Conservation (phyloP, 2,113 vertebrate genomes). For the Synchiropus splendidus region DNA sequence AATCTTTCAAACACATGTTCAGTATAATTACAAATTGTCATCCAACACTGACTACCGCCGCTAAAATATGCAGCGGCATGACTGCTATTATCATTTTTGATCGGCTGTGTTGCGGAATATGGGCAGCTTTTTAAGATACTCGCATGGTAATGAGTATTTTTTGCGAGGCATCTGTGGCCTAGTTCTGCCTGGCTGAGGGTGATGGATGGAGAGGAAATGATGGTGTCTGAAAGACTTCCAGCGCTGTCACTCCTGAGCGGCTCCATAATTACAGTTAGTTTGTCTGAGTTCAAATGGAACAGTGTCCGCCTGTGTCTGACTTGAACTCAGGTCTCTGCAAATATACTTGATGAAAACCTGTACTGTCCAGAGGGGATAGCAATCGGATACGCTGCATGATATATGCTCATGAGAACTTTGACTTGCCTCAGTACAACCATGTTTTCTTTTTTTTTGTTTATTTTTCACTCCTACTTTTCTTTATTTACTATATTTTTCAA, state of each 20-base stretch:
- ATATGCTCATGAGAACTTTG: too few species aligned
- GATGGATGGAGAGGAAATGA: conserved; percentile 67
- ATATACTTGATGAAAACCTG: too few species aligned
- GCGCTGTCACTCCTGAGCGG: conserved; percentile 50
- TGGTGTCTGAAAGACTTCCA: conserved; percentile 58
- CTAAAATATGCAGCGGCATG: conserved; percentile 61
- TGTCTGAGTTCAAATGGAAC: conserved; percentile 37
- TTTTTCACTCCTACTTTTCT: too few species aligned
- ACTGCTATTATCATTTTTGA: conserved; percentile 67
- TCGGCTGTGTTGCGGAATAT: conserved; percentile 63
- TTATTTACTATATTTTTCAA: too few species aligned
- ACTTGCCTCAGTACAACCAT: too few species aligned
- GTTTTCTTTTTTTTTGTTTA: too few species aligned
- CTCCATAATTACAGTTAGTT: conserved; percentile 57
- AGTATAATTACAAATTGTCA: neutral
- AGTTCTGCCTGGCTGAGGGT: conserved; percentile 55
- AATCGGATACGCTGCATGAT: too few species aligned
- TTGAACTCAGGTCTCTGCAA: too few species aligned
- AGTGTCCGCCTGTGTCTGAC: conserved; percentile 8
- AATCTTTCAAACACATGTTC: conserved; percentile 21
- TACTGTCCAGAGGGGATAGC: too few species aligned
- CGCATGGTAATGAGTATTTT: conserved; percentile 63
- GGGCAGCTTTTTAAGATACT: conserved; percentile 43
- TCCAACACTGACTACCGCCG: conserved; percentile 13
- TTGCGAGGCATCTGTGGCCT: conserved; percentile 48